Conservation (phyloP, 2,797 vertebrate species). For the Platalea minor region DNA sequence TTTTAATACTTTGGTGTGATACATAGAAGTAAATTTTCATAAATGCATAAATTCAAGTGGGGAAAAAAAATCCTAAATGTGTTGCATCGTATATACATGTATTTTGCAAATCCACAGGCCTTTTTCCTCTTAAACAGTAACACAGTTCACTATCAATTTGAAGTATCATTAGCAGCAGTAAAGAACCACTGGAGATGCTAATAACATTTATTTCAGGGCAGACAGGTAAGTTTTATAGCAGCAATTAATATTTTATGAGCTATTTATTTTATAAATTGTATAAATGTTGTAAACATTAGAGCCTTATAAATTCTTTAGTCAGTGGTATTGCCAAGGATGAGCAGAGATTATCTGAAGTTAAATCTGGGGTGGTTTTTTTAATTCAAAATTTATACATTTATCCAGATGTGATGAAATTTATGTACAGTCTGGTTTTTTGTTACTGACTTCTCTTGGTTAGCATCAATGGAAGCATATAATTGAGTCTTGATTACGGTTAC, state of each 20-base stretch:
- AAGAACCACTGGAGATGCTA: not conserved
- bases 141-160: not conserved
- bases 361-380: not conserved
- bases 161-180: not conserved
- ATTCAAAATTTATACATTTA: not conserved
- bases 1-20: not conserved
- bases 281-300: not conserved
- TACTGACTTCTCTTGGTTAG: not conserved
- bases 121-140: not conserved
- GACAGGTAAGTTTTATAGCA: conserved; percentile 21
- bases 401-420: not conserved
- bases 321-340: not conserved
- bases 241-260: not conserved
- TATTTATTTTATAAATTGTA: not conserved
- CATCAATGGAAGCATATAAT: not conserved
- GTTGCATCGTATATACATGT: not conserved
- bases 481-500: not conserved
- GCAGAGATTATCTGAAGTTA: not conserved
- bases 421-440: not conserved
- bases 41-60: not conserved
- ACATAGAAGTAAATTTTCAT: not conserved
- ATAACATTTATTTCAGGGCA: not conserved
- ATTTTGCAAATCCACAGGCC: not conserved
- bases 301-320: not conserved
- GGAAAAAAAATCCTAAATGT: not conserved